Conservation (phyloP, 2,113 vertebrate genomes). For the Colinus virginianus region DNA sequence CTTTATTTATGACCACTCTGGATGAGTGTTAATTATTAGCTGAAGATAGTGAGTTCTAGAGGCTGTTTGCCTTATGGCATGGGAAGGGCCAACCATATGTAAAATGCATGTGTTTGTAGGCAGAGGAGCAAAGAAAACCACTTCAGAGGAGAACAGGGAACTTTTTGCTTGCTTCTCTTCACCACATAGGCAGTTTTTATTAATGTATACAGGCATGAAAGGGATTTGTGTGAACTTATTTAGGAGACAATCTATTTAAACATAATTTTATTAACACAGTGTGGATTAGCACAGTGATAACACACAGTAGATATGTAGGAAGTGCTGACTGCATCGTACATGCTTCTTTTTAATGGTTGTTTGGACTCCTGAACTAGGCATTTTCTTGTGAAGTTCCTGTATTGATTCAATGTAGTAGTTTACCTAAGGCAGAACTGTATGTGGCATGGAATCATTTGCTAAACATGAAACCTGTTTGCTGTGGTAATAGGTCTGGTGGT, state of each 20-base stretch:
- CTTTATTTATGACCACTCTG: slow-evolving; percentile 46
- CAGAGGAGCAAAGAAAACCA: slow-evolving; percentile 10
- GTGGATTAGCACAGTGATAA: background rate
- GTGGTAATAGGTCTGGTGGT: background rate
- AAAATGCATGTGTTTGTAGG: background rate
- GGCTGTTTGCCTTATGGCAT: slow-evolving; percentile 28
- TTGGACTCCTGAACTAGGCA: background rate
- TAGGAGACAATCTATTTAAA: background rate
- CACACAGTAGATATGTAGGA: background rate
- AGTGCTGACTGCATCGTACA: background rate
- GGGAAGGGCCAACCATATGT: slow-evolving; percentile 34
- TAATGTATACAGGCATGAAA: background rate
- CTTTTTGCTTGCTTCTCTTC: background rate
- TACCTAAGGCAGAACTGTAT: background rate
- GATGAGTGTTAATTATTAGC: slow-evolving; percentile 66
- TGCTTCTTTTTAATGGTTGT: background rate
- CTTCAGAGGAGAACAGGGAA: background rate
- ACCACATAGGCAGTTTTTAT: background rate
- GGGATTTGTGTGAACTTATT: background rate
- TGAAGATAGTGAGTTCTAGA: background rate
- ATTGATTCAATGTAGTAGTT: background rate
- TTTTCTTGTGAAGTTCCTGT: background rate
- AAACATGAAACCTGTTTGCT: background rate
- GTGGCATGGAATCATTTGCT: background rate
- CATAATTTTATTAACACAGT: background rate